Percentiles rank a stretch among this genome's conserved stretches.
Evolutionary conservation across 2,888 invertebrate genomes (phyloP).

Genomic region (Rhagonycha lutea): DNA sequence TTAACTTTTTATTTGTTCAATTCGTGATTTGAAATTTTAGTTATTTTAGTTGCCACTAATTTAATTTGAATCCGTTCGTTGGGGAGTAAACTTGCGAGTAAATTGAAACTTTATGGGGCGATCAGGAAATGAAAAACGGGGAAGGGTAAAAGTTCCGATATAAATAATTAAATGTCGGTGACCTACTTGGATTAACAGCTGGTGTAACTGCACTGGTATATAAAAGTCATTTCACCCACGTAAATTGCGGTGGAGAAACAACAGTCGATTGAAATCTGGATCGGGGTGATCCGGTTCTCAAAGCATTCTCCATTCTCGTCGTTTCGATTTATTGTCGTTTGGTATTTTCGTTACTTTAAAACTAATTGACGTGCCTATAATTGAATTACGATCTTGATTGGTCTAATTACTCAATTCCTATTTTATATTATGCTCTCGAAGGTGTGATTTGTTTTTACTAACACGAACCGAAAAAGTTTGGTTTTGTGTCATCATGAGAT

Average conservation of each 20-base stretch:
- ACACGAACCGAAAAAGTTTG: neutral
- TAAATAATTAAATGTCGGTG: slow-evolving; percentile 15
- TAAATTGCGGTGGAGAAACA: slow-evolving; percentile 8
- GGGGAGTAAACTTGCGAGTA: neutral
- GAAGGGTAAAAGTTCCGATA: slow-evolving; percentile 10
- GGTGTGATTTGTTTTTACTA: neutral
- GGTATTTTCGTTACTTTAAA: neutral
- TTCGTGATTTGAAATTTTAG: neutral
- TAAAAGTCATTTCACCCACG: slow-evolving; percentile 16
- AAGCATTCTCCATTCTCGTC: neutral
- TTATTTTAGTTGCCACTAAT: neutral
- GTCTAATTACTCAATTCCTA: neutral
- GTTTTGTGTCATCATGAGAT: neutral
- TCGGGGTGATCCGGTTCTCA: slow-evolving; percentile 19
- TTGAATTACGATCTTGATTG: neutral
- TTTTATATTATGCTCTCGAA: neutral
- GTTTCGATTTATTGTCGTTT: slow-evolving; percentile 1
- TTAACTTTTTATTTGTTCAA: neutral
- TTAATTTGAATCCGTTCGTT: neutral
- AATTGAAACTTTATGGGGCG: neutral
- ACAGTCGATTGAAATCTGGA: slow-evolving; percentile 12
- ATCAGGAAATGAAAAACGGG: slow-evolving; percentile 1
- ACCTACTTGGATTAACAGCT: slow-evolving; percentile 15
- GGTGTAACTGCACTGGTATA: neutral
- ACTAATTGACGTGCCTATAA: neutral